These are phyloP conservation scores for Sciurus niger DNA, from an alignment of 2,113 vertebrate species.

Conservation along the genomic window DNA sequence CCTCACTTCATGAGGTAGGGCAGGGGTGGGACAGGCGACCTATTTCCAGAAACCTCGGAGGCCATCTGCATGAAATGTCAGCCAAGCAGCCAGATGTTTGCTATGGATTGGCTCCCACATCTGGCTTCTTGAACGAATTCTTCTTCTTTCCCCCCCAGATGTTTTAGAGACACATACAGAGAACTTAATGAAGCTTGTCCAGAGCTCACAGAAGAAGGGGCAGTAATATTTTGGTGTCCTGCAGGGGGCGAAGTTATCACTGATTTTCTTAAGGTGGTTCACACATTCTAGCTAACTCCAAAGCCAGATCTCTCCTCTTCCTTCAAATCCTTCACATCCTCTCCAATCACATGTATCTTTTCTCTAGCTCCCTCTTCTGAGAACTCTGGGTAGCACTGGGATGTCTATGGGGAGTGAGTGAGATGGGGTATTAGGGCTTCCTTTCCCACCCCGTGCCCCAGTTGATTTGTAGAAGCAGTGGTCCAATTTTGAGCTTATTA, in stretches of 20 bases:
- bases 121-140: slow-evolving; percentile 68
- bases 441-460: background rate
- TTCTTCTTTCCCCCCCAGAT: slow-evolving; percentile 57
- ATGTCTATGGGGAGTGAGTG: background rate
- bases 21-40: slow-evolving; percentile 34
- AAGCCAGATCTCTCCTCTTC: background rate
- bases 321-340: background rate
- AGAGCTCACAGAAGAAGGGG: background rate
- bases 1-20: slow-evolving; percentile 1
- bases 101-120: slow-evolving; percentile 60
- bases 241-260: slow-evolving; percentile 77
- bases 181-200: background rate
- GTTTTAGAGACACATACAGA: slow-evolving; percentile 53
- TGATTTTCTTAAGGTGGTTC: slow-evolving; percentile 8
- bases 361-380: background rate
- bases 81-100: slow-evolving; percentile 78
- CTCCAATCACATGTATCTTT: background rate
- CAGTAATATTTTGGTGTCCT: slow-evolving; percentile 67
- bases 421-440: background rate
- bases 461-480: background rate
- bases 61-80: slow-evolving; percentile 71
- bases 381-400: no score
- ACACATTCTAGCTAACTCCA: background rate
- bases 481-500: background rate
- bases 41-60: slow-evolving; percentile 60